Percentiles rank a stretch among this genome's conserved stretches.
Evolutionary conservation across 2,888 invertebrate species (phyloP).

Genomic region (Apamea anceps): DNA sequence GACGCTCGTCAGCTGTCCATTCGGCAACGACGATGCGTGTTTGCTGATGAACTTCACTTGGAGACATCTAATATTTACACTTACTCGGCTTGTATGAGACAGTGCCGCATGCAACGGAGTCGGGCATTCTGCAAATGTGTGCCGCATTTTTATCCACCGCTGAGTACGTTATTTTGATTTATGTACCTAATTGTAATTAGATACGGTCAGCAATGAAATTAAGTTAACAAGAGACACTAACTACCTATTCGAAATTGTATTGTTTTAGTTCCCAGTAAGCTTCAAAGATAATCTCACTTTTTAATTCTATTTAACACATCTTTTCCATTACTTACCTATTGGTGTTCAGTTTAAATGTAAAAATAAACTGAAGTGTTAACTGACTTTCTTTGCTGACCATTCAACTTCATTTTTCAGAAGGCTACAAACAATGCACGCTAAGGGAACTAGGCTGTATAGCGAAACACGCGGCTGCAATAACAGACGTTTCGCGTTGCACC

Average conservation of each 20-base stretch:
- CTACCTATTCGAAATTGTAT: no score
- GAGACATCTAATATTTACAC: constrained; percentile 92
- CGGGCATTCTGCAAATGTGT: constrained; percentile 92
- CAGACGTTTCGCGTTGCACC: constrained; percentile 91
- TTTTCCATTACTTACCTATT: no score
- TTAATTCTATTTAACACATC: no score
- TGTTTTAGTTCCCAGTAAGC: no score
- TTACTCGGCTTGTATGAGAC: constrained; percentile 93
- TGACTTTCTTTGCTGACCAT: background rate
- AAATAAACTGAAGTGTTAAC: background rate
- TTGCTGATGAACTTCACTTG: constrained; percentile 92
- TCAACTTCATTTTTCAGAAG: constrained; percentile 75
- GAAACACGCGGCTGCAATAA: constrained; percentile 88
- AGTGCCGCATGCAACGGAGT: constrained; percentile 93
- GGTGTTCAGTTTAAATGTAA: background rate
- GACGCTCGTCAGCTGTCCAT: constrained; percentile 92
- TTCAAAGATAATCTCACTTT: no score
- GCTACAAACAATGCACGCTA: constrained; percentile 90
- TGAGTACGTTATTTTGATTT: constrained; percentile 82
- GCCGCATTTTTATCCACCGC: constrained; percentile 92
- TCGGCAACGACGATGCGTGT: constrained; percentile 93
- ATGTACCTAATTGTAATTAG: background rate
- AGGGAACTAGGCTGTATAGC: constrained; percentile 91
- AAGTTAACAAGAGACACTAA: no score
- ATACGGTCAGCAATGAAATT: background rate